These are phyloP conservation scores for Toxonevra muliebris DNA, from an alignment of 2,888 invertebrate species.

Conservation along the genomic window DNA sequence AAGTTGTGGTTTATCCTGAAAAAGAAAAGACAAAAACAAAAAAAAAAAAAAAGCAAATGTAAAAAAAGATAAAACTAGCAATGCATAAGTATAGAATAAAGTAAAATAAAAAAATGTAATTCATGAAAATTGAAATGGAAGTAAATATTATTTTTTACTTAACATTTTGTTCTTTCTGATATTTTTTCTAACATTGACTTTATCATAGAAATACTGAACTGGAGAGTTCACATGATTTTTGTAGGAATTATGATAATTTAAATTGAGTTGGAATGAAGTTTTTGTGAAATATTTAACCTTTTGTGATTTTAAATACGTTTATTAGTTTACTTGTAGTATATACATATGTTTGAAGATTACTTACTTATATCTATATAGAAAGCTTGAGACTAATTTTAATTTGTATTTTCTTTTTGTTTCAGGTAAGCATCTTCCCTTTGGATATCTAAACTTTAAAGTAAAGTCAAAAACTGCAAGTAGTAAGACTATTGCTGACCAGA, in stretches of 20 bases:
- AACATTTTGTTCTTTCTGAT: too few relatives aligned
- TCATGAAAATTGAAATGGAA: too few relatives aligned
- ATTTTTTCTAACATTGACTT: too few relatives aligned
- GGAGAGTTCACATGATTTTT: background rate
- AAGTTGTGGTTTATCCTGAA: too few relatives aligned
- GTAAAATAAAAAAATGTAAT: too few relatives aligned
- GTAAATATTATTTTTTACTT: too few relatives aligned
- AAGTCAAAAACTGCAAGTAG: too few relatives aligned
- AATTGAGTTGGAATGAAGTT: background rate
- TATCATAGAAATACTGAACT: too few relatives aligned
- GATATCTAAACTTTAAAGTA: too few relatives aligned
- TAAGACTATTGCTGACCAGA: too few relatives aligned
- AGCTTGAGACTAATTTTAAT: background rate
- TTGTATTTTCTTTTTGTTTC: background rate
- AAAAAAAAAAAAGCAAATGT: background rate
- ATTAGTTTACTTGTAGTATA: background rate
- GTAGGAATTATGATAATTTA: background rate
- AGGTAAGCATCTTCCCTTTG: background rate
- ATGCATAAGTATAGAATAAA: too few relatives aligned
- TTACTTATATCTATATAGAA: background rate
- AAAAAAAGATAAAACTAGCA: too few relatives aligned
- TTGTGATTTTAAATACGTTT: background rate
- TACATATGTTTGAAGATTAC: background rate
- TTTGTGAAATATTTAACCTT: background rate
- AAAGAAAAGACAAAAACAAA: slow-evolving; percentile 8